Evolutionary conservation across 2,797 vertebrate species (phyloP), one percentile per base, ranked within the genome.

Genomic region (Falco cherrug): DNA sequence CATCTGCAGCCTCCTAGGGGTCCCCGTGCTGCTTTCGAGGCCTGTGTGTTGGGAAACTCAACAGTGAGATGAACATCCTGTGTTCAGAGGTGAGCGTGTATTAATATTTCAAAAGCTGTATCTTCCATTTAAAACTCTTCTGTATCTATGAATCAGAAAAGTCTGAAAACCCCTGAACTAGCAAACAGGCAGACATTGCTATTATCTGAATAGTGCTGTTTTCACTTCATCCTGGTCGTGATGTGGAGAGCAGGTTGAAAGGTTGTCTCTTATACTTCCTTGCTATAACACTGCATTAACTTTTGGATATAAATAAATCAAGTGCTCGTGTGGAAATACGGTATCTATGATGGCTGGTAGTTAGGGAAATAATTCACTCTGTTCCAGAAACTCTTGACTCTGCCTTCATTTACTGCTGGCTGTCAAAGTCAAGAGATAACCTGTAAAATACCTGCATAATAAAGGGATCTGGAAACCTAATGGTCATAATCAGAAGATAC

Each of bases 1-100:
- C 5, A 1, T 50, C 33, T 2, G 1, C 28, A 60, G 53, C 21
- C 5, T 56, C 2, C 0, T 9, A 26, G 9, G 31, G 2, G 8
- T 56, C 56, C 25, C 29, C 33, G 16, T 29, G n/a, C 37, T 47
- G 33, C 68, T 71, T 83, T 35, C 43, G 69, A 70, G 41, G 25
- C 43, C 15, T 50, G 2, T 18, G 14, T 47, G 28, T 9, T 47
- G 22, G 51, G 71, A 60, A 74, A 80, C 28, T 22, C 16, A 29
- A n/a, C 59, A 70, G 6, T n/a, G 10, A 73, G 47, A 76, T 35
- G 31, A 60, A 29, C 8, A 16, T 47, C n/a, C 5, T 22, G 14
- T 0, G 0, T 79, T 83, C 56, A 47, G 60, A 25, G 33, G 5
- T 56, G 50, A 1, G 0, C 8, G 6, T 29, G 5, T 47, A 12